A percentile compares a stretch with the other conserved stretches of the same genome.
phyloP scores from a whole-genome alignment of 2,797 vertebrate genomes.

The Petrocephalus schoutedeni region DNA sequence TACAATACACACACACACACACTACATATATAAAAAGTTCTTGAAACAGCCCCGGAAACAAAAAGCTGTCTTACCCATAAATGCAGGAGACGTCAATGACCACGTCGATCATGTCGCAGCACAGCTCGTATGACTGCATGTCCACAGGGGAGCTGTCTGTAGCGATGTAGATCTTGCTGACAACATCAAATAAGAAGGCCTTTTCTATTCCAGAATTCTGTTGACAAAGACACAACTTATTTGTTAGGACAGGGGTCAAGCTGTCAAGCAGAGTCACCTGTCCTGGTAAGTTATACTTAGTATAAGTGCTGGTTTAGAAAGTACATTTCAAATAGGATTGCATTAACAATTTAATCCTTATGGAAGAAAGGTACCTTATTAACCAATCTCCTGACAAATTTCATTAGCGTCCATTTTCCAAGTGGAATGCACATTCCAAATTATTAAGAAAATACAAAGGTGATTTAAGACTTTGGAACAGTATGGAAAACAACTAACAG shows the following conservation, averaged over 20 bases:
- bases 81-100: constrained; percentile 99
- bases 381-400: neutral
- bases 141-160: constrained; percentile 98
- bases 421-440: neutral
- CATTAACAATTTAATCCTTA: neutral
- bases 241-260: neutral
- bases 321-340: neutral
- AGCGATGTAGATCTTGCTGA: constrained; percentile 99
- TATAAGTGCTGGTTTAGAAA: neutral
- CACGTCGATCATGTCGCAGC: constrained; percentile 99
- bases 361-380: too few species aligned
- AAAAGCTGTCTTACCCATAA: constrained; percentile 79
- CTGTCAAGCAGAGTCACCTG: neutral
- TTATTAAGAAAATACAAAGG: neutral
- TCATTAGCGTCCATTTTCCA: neutral
- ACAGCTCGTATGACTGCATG: constrained; percentile 98
- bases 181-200: constrained; percentile 98
- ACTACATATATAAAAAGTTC: neutral
- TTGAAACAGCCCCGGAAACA: neutral
- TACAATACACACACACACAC: too few species aligned
- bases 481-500: neutral
- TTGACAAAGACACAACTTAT: constrained; percentile 26
- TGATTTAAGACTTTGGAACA: neutral
- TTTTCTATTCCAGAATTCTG: constrained; percentile 99
- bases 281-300: neutral